phyloP scores from a whole-genome alignment of 2,797 vertebrate species.

The Margarornis squamiger region DNA sequence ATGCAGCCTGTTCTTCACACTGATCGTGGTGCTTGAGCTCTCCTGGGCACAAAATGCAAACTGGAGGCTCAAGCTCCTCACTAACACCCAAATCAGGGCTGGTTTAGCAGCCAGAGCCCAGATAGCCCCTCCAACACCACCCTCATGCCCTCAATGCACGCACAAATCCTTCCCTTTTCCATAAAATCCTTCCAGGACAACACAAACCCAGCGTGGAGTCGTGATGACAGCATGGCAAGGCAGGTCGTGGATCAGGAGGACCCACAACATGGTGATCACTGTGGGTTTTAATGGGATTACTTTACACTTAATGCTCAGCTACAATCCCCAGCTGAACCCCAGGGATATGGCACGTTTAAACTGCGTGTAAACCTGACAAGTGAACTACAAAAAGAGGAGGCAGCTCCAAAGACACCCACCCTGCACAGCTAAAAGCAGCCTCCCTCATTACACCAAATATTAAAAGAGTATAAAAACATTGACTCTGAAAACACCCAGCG shows the following conservation, averaged over 20 bases:
- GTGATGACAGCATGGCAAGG: fast-evolving
- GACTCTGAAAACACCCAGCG: fast-evolving
- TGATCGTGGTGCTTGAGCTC: neutral
- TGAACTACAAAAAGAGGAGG: neutral
- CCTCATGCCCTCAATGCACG: fast-evolving
- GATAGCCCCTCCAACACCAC: neutral
- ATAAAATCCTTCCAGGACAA: neutral
- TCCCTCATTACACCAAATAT: neutral
- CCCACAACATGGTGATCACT: neutral
- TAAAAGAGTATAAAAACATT: neutral
- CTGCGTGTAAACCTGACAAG: neutral
- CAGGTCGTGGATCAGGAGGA: neutral
- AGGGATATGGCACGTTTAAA: neutral
- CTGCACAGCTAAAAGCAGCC: neutral
- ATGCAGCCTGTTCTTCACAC: neutral
- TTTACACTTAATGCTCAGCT: neutral
- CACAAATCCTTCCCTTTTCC: neutral
- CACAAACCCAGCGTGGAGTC: neutral
- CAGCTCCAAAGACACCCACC: neutral
- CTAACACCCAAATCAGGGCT: neutral
- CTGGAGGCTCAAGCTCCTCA: neutral
- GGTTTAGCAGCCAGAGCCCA: neutral
- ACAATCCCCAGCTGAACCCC: neutral
- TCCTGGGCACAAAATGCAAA: neutral
- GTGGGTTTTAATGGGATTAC: neutral